Percentiles rank a stretch among this genome's conserved stretches.
These are phyloP conservation scores for Gryllus bimaculatus DNA, from an alignment of 1,140 invertebrate genomes.

Conservation along the genomic window DNA sequence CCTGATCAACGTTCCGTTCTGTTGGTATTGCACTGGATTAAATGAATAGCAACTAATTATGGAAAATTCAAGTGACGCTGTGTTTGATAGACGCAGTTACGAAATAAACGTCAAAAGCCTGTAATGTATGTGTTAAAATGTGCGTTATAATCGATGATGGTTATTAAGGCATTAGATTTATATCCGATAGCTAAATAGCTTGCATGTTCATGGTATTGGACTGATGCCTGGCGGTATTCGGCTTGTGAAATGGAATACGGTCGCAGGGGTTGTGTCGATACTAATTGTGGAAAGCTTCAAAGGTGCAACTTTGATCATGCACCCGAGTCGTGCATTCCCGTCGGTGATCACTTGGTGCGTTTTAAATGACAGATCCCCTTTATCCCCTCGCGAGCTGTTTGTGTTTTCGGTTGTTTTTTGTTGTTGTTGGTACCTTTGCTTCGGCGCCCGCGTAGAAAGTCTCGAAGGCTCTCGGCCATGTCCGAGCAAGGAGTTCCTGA, in stretches of 20 bases:
- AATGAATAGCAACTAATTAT: too few relatives aligned
- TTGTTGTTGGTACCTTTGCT: too few relatives aligned
- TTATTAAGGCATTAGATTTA: constrained; percentile 6
- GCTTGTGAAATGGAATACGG: background rate
- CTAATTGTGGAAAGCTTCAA: background rate
- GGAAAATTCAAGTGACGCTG: too few relatives aligned
- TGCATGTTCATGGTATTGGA: background rate
- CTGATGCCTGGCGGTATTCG: background rate
- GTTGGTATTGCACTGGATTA: too few relatives aligned
- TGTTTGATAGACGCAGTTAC: background rate
- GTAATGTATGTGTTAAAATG: background rate
- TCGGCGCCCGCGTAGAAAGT: too few relatives aligned
- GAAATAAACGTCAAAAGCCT: background rate
- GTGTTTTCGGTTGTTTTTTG: too few relatives aligned
- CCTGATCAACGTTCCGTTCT: too few relatives aligned
- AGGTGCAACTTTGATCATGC: background rate
- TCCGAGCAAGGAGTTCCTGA: too few relatives aligned
- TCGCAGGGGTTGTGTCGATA: background rate
- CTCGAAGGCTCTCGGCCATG: too few relatives aligned
- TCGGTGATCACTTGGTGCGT: background rate
- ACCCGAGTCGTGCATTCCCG: background rate
- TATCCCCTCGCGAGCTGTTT: too few relatives aligned
- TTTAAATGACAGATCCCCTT: background rate
- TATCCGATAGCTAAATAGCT: background rate
- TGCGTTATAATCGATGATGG: background rate